Percentiles rank a stretch among this genome's conserved stretches.
phyloP scores from a whole-genome alignment of 2,888 invertebrate species.

The Julus scanicus region DNA sequence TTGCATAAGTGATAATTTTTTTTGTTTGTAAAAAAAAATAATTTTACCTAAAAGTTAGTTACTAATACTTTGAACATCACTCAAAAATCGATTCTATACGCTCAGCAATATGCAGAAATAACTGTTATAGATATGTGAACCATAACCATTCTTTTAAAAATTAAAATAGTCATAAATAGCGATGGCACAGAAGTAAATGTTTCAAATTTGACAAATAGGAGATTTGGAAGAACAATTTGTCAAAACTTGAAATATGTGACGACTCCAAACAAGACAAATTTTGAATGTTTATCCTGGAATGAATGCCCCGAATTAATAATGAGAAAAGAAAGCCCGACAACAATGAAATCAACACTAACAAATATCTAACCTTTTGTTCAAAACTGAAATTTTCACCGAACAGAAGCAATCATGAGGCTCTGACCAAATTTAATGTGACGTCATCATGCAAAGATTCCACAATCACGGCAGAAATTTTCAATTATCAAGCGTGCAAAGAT shows the following conservation, averaged over 20 bases:
- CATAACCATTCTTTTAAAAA: constrained; percentile 7
- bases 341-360: neutral
- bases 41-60: neutral
- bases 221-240: neutral
- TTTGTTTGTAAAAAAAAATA: neutral
- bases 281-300: neutral
- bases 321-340: neutral
- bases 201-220: constrained; percentile 1
- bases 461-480: neutral
- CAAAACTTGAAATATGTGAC: constrained; percentile 9
- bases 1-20: neutral
- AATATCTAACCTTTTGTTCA: neutral
- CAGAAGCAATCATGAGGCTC: neutral
- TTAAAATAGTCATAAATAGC: constrained; percentile 4
- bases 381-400: neutral
- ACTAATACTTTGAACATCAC: neutral
- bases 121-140: constrained; percentile 2
- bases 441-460: neutral
- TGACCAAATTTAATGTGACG: neutral
- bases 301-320: neutral
- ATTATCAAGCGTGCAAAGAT: neutral
- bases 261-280: neutral
- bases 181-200: neutral
- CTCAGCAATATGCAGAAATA: constrained; percentile 19
- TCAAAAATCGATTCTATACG: neutral